Evolutionary conservation across 2,888 invertebrate genomes (phyloP).

Genomic region (Drosophila merina): DNA sequence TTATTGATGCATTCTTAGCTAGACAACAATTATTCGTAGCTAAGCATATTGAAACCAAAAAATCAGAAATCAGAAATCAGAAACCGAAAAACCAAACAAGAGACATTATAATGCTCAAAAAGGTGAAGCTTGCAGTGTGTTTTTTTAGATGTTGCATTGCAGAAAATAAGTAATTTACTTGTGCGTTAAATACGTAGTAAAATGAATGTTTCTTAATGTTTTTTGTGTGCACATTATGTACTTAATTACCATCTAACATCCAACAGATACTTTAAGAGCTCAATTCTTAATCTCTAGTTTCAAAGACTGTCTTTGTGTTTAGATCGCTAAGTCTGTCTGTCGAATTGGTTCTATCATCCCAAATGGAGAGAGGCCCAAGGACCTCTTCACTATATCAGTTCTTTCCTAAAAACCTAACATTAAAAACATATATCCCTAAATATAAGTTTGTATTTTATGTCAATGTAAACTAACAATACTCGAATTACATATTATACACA

Average conservation of each 20-base stretch:
- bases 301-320: constrained; percentile 74
- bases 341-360: constrained; percentile 24
- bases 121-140: constrained; percentile 38
- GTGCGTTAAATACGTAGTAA: constrained; percentile 37
- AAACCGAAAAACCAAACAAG: not conserved
- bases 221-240: constrained; percentile 51
- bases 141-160: constrained; percentile 62
- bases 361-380: not conserved
- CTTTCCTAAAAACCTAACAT: constrained; percentile 58
- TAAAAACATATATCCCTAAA: constrained; percentile 47
- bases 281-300: constrained; percentile 61
- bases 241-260: constrained; percentile 35
- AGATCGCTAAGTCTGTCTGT: constrained; percentile 60
- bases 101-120: constrained; percentile 41
- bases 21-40: constrained; percentile 51
- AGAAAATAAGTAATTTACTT: constrained; percentile 41
- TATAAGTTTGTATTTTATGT: constrained; percentile 70
- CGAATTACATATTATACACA: constrained; percentile 38
- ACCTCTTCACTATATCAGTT: constrained; percentile 53
- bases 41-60: constrained; percentile 19
- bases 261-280: constrained; percentile 10
- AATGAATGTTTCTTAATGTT: constrained; percentile 41
- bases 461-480: constrained; percentile 45
- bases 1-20: constrained; percentile 76
- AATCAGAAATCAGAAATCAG: no score